Base-by-base conservation (phyloP, 1,140 invertebrate genomes). In the Bombus turneri region DNA sequence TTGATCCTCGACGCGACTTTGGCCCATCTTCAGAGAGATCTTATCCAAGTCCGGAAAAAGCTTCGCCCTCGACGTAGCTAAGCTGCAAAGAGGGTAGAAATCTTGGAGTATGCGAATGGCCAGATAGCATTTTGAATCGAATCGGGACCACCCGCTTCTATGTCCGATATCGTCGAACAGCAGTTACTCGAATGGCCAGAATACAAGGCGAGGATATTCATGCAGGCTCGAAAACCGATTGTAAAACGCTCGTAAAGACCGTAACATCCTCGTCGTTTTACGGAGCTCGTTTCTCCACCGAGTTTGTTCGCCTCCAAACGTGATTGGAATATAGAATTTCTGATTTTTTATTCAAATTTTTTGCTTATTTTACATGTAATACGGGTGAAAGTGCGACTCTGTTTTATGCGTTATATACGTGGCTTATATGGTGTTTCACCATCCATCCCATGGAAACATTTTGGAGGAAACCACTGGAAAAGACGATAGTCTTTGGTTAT, bases 81-180 rank as follows among this genome's bases (percentile, higher is more conserved):
- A 41, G 69, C 39, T n/a, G 10, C 28, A 18, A 43, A 43, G 78
- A 71, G 69, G 68, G 73, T 85, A 81, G 89, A 86, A 91, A 91
- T 91, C 90, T 89, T 62, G 75, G 25, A 28, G 34, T 71, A 68
- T 22, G 64, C 22, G 47, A 37, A 59, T 37, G 41, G 78, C 81
- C 79, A 87, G 90, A 92, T 88, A 90, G 74, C 85, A 83, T 87
- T n/a, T 34, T 34, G 72, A 91, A 88, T 88, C 72, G 84, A 88
- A 90, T 89, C 72, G 87, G 57, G 86, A 75, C 82, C 77, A 86
- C 82, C 83, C 83, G 72, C 59, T 87, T 87, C 53, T 64, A 34
- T 25, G 22, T 25, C 57, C 68, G 64, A 69, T 72, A 86, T 66
- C 62, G 57, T 71, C 62, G 31, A 31, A 15, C 15, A 39, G 43